Evolutionary conservation across 2,113 vertebrate genomes (phyloP), one percentile per base, ranked within the genome.

Genomic region (Brachirus orientalis): DNA sequence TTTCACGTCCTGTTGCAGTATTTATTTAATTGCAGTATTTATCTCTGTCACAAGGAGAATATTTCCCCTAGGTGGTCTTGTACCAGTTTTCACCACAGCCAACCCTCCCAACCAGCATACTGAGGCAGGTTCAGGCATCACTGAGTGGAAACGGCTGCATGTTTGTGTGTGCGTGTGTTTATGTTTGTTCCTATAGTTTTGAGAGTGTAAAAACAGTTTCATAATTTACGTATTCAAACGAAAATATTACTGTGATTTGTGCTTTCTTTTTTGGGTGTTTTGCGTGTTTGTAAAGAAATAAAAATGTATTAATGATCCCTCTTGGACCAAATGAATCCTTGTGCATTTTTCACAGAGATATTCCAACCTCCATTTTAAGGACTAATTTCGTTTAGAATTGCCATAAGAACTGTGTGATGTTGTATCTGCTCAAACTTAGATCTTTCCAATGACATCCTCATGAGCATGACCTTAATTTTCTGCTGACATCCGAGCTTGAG

Each of bases 71-170:
- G 81, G 77, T 73, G 77, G 75, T 79, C 75, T 9, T 35, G 17
- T 20, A 69, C 53, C 53, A 55, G 72, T 28, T 72, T 47, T 66
- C 65, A 67, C 63, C 69, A 71, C 79, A 72, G 17, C 45, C 47
- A 54, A 20, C 14, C 22, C 59, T 68, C 69, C 63, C 19, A 20
- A 41, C 58, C 54, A 48, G 52, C 54, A 51, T 1, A 63, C 63
- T 56, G 66, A 68, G 68, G 61, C 86, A 83, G 79, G 82, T 48
- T 80, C 65, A 9, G 82, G 55, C 75, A 48, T 56, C 69, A 28
- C 65, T 38, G 46, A 17, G 28, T 11, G 37, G 33, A 72, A 61
- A 53, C 50, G 28, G 28, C 44, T 60, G 68, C 55, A 66, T 62
- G 52, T 44, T 16, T 41, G 19, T 51, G 43, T 40, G 13, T 20